Evolutionary conservation across 2,888 invertebrate genomes (phyloP), one percentile per base, ranked within the genome.

Genomic region (Odontomyia ornata): DNA sequence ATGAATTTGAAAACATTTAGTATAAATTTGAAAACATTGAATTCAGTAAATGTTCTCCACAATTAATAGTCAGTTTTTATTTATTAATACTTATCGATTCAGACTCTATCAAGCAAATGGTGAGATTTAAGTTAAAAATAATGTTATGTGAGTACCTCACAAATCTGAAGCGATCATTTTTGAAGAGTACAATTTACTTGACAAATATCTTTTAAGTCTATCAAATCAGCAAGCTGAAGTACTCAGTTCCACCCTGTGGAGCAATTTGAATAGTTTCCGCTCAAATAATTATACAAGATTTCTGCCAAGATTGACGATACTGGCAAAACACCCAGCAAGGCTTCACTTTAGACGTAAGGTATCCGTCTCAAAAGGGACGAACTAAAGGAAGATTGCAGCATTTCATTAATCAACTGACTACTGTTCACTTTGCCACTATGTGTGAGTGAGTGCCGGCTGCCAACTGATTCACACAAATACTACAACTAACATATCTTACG

Each of bases 201-300:
- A n/a, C n/a, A n/a, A n/a, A n/a, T n/a, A n/a, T n/a, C n/a, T n/a
- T 9, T 36, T 36, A 5, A 36, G 3, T 9, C 3, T 9, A 36
- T 36, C 36, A 9, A 5, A 36, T 36, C 36, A 36, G 36, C 36
- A 36, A 36, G 30, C 27, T 64, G 25, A 71, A 71, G 15, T 47
- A 71, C 47, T 56, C 57, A 73, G 36, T 36, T 36, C n/a, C 57
- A 30, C 23, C 60, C n/a, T 1, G 60, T 18, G 60, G 28, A 57
- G 60, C 73, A 60, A 73, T 73, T 60, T 73, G 73, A 73, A 73
- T 73, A 73, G 73, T 73, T 60, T 73, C 71, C 23, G 30, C 60
- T 57, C 57, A 36, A 60, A 27, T 30, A 60, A 73, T 73, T 73
- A 73, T 21, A 30, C 57, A 30, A 60, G 73, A 27, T n/a, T 60